Evolutionary conservation across 2,888 invertebrate species (phyloP).

Genomic region (Netelia inedita): DNA sequence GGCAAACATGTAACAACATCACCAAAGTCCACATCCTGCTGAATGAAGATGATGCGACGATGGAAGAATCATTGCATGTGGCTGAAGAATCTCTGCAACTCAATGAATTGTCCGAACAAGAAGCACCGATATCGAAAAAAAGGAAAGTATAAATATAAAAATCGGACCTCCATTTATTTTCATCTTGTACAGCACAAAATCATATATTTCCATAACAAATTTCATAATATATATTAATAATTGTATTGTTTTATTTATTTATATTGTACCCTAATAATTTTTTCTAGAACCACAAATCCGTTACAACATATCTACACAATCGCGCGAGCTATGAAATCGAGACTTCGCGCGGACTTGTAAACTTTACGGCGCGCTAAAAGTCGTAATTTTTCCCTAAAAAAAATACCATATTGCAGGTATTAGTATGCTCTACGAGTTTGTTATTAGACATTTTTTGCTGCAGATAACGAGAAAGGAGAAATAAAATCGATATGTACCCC

Average conservation of each 20-base stretch:
- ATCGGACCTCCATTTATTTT: constrained; percentile 2
- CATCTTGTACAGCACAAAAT: not conserved
- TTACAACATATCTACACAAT: no score
- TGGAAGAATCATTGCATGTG: not conserved
- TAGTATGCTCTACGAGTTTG: no score
- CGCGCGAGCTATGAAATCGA: no score
- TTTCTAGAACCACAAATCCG: no score
- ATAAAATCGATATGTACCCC: no score
- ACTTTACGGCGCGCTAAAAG: no score
- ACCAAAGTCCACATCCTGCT: constrained; percentile 27
- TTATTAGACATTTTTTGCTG: no score
- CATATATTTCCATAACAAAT: constrained; percentile 18
- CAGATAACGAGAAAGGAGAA: no score
- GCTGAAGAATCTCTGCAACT: constrained; percentile 9
- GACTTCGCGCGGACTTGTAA: no score
- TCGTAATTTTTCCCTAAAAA: no score
- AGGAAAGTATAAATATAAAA: constrained; percentile 7
- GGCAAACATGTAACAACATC: constrained; percentile 31
- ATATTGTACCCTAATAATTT: no score
- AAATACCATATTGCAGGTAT: no score
- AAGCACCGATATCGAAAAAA: constrained; percentile 6
- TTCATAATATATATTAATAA: not conserved
- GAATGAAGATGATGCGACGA: constrained; percentile 10
- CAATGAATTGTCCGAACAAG: constrained; percentile 4
- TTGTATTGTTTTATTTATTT: constrained; percentile 8